Percentiles rank a stretch among this genome's conserved stretches.
These are phyloP conservation scores for Lymantria dispar DNA, from an alignment of 2,888 invertebrate genomes.

Conservation along the genomic window DNA sequence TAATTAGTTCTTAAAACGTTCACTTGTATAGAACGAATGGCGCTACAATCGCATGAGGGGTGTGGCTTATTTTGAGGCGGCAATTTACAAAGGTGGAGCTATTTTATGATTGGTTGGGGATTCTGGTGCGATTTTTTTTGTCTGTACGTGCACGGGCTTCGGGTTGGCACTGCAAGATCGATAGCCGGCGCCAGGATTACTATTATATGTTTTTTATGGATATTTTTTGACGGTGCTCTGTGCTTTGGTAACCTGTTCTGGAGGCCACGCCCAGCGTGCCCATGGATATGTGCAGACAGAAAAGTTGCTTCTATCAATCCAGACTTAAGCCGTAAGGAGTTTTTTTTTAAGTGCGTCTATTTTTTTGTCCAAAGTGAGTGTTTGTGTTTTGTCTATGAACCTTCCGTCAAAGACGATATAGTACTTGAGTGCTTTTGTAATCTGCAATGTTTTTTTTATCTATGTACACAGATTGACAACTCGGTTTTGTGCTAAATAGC, in stretches of 20 bases:
- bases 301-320: conserved; percentile 66
- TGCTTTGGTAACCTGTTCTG: conserved; percentile 78
- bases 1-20: conserved; percentile 61
- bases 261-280: conserved; percentile 68
- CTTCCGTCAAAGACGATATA: conserved; percentile 27
- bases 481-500: neutral
- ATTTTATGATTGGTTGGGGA: conserved; percentile 51
- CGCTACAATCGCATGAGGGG: conserved; percentile 57
- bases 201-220: conserved; percentile 81
- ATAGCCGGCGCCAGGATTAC: conserved; percentile 73
- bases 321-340: conserved; percentile 64
- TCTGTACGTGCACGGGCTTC: conserved; percentile 63
- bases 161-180: conserved; percentile 76
- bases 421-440: conserved; percentile 2
- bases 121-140: conserved; percentile 70
- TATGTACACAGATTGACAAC: neutral
- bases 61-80: conserved; percentile 55
- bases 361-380: conserved; percentile 40
- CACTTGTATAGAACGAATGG: conserved; percentile 66
- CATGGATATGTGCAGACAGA: conserved; percentile 63
- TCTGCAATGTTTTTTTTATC: conserved; percentile 1
- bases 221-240: conserved; percentile 77
- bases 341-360: conserved; percentile 62
- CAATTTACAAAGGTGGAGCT: conserved; percentile 50
- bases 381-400: conserved; percentile 66